A percentile compares a stretch with the other conserved stretches of the same genome.
Evolutionary conservation across 1,140 invertebrate genomes (phyloP).

Genomic region (Centruroides vittatus): DNA sequence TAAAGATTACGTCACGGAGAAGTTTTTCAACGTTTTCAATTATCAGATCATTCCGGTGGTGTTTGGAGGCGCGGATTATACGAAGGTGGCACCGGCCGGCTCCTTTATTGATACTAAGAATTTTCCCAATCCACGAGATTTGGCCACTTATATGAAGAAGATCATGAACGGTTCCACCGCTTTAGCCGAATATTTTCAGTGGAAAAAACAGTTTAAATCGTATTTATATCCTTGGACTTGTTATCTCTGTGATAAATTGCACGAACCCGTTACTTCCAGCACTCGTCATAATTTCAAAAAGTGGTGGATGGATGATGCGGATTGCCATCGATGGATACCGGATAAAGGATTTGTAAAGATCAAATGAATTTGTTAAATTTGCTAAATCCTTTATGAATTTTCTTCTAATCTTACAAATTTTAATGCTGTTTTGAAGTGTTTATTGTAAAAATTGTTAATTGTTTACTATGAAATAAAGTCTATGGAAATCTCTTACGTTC

Average conservation of each 20-base stretch:
- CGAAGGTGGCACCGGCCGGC: constrained; percentile 39
- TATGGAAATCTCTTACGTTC: too few species aligned
- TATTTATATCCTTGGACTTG: constrained; percentile 18
- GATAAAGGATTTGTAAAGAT: too few species aligned
- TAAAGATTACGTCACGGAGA: constrained; percentile 19
- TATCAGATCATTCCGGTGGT: constrained; percentile 47
- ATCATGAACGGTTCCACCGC: constrained; percentile 27
- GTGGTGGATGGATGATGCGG: constrained; percentile 10
- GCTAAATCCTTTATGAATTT: too few species aligned
- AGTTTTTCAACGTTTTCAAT: constrained; percentile 24
- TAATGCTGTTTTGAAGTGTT: too few species aligned
- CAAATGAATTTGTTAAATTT: too few species aligned
- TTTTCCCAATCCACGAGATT: constrained; percentile 32
- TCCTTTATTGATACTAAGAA: constrained; percentile 48
- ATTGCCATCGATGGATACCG: constrained; percentile 10
- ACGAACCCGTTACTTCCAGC: constrained; percentile 10
- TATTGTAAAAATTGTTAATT: too few species aligned
- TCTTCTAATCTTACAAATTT: too few species aligned
- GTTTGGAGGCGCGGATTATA: constrained; percentile 43
- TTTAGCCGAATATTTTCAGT: constrained; percentile 24
- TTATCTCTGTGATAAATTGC: constrained; percentile 18
- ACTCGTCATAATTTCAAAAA: constrained; percentile 1
- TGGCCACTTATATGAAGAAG: constrained; percentile 36
- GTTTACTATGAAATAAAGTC: too few species aligned
- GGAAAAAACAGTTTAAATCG: constrained; percentile 19